These are phyloP conservation scores for Solenopsis invicta DNA, from an alignment of 1,140 invertebrate species.

Conservation along the genomic window DNA sequence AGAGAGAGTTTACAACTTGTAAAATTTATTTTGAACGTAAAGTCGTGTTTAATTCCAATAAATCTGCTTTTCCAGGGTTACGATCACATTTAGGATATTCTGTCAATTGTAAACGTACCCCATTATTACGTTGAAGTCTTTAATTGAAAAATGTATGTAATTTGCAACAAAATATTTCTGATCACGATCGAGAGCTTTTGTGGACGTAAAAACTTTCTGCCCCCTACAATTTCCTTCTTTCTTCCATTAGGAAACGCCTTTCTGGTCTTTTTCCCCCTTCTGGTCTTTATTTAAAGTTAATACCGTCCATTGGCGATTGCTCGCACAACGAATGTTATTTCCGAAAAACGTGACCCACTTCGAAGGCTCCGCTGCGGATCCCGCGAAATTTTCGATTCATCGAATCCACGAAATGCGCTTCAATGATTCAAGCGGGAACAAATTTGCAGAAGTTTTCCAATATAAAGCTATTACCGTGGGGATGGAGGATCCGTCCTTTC, in stretches of 20 bases:
- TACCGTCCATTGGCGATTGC: not conserved
- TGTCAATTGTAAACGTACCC: constrained; percentile 8
- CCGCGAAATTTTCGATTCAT: constrained; percentile 59
- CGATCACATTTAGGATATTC: not conserved
- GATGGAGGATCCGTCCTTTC: constrained; percentile 7
- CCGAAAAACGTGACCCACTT: constrained; percentile 36
- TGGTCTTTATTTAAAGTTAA: constrained; percentile 22
- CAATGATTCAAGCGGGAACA: constrained; percentile 58
- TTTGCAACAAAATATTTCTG: not conserved
- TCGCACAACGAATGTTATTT: constrained; percentile 19
- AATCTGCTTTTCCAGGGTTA: not conserved
- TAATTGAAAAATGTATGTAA: constrained; percentile 20
- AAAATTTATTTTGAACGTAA: not conserved
- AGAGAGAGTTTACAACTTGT: not conserved
- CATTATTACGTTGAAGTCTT: not conserved
- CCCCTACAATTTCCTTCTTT: no score
- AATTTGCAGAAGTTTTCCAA: constrained; percentile 54
- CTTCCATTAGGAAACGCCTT: not conserved
- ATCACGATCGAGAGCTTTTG: not conserved
- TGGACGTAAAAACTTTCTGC: not conserved
- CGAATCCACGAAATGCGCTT: constrained; percentile 39
- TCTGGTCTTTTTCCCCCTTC: not conserved
- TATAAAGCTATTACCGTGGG: constrained; percentile 48
- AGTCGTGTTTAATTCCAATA: not conserved
- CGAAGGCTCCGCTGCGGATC: not conserved